phyloP scores from a whole-genome alignment of 2,113 vertebrate genomes.

The Tautogolabrus adspersus region DNA sequence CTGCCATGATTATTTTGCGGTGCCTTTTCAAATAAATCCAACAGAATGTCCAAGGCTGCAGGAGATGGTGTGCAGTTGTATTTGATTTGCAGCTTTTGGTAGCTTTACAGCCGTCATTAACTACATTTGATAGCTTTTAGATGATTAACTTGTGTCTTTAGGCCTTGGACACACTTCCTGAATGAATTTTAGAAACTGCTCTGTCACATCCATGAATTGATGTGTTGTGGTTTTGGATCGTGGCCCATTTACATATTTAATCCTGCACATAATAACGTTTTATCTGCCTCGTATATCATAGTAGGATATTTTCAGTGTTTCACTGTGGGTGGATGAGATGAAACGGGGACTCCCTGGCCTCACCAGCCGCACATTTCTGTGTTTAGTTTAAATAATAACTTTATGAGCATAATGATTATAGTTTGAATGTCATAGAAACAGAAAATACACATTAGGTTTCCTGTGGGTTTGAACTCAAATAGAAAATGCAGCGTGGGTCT shows the following conservation, averaged over 20 bases:
- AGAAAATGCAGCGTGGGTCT: no score
- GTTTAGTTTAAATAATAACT: neutral
- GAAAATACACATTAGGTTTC: no score
- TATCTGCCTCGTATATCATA: slow-evolving; percentile 13
- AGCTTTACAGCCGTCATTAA: slow-evolving; percentile 22
- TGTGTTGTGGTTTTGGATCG: slow-evolving; percentile 38
- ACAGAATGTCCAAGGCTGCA: neutral
- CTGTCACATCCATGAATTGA: no score
- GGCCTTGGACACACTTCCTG: slow-evolving; percentile 35
- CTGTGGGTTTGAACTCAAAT: no score
- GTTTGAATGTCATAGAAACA: no score
- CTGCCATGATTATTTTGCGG: slow-evolving; percentile 6
- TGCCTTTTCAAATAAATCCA: slow-evolving; percentile 9
- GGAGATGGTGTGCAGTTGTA: neutral
- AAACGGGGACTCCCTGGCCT: neutral
- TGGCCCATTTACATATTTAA: slow-evolving; percentile 55
- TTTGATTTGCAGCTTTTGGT: neutral
- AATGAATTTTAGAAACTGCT: no score
- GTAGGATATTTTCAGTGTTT: neutral
- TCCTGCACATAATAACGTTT: slow-evolving; percentile 22
- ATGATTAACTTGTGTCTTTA: slow-evolving; percentile 58
- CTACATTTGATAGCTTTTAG: slow-evolving; percentile 43
- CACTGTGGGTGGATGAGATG: neutral
- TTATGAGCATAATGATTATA: no score
- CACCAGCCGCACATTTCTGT: neutral